Evolutionary conservation across 2,113 vertebrate species (phyloP).

Genomic region (Orthonyx spaldingii): DNA sequence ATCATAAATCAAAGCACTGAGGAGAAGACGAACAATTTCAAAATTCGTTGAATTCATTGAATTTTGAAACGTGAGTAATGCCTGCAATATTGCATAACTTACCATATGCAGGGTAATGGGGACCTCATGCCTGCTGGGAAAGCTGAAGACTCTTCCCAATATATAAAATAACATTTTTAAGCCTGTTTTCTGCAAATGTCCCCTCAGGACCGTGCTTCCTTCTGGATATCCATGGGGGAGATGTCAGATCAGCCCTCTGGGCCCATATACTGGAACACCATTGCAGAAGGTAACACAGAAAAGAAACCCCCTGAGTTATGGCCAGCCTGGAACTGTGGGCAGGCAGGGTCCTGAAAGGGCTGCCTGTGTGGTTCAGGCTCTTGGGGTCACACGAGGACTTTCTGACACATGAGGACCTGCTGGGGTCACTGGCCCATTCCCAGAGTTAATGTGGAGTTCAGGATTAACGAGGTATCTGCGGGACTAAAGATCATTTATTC

Average conservation of each 20-base stretch:
- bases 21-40: not conserved
- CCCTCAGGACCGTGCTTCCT: not conserved
- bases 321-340: not conserved
- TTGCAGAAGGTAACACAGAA: not conserved
- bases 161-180: not conserved
- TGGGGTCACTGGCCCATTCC: not conserved
- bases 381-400: not conserved
- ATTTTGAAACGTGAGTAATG: not conserved
- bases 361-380: not conserved
- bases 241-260: not conserved
- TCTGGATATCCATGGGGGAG: fast-evolving
- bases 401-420: not conserved
- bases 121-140: not conserved
- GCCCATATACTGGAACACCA: not conserved
- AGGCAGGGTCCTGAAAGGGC: not conserved
- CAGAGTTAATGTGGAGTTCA: not conserved
- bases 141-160: not conserved
- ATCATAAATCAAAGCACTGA: not conserved
- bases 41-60: not conserved
- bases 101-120: not conserved
- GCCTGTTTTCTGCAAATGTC: not conserved
- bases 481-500: not conserved
- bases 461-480: not conserved
- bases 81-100: not conserved
- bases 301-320: not conserved